Percentiles rank a stretch among this genome's conserved stretches.
These are phyloP conservation scores for Himalopsyche phryganea DNA, from an alignment of 1,140 invertebrate genomes.

Conservation along the genomic window DNA sequence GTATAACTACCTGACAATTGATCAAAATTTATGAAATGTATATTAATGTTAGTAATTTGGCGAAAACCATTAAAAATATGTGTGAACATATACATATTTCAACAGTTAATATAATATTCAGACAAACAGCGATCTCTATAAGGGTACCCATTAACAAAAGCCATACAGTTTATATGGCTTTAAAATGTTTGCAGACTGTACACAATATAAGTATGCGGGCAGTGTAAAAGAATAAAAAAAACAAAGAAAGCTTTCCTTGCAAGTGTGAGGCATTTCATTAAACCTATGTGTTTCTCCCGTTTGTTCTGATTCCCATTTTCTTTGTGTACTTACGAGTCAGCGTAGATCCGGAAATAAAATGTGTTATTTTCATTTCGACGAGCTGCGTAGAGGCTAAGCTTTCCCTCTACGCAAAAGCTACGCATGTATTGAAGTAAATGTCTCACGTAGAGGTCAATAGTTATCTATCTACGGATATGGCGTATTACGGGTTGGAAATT, in stretches of 20 bases:
- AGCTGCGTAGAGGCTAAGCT: background rate
- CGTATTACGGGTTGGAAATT: constrained; percentile 4
- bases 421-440: background rate
- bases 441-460: background rate
- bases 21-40: no score
- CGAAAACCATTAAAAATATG: no score
- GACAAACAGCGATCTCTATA: no score
- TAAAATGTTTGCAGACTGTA: constrained; percentile 16
- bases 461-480: constrained; percentile 9
- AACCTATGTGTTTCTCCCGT: constrained; percentile 8
- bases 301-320: constrained; percentile 25
- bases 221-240: constrained; percentile 11
- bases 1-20: no score
- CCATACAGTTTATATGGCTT: no score
- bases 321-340: constrained; percentile 15
- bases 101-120: no score
- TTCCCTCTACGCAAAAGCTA: background rate
- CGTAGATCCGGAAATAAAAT: constrained; percentile 33
- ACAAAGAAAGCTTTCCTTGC: constrained; percentile 11
- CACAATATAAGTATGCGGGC: constrained; percentile 13
- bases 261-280: constrained; percentile 4
- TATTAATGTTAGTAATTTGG: no score
- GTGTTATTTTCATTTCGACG: constrained; percentile 30
- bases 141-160: no score
- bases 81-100: no score